Evolutionary conservation across 2,797 vertebrate species (phyloP).

Genomic region (Gallinago nigripennis): DNA sequence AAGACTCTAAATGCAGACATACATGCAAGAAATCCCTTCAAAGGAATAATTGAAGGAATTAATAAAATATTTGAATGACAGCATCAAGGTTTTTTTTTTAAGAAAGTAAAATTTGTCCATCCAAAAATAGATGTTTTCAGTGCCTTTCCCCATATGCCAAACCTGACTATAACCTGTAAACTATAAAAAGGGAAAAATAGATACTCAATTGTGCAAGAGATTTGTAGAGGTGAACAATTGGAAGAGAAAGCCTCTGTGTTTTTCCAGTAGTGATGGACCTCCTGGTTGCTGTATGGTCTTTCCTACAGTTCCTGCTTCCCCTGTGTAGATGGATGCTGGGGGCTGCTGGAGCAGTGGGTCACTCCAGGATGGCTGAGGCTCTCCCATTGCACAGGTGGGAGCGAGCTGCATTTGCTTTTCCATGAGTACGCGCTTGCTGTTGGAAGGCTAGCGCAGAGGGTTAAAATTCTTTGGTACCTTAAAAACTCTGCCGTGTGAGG

Average conservation of each 20-base stretch:
- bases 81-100: background rate
- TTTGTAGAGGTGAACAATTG: background rate
- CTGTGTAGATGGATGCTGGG: fast-evolving
- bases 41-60: background rate
- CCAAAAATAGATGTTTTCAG: background rate
- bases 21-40: background rate
- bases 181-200: background rate
- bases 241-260: background rate
- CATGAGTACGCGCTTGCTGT: background rate
- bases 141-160: background rate
- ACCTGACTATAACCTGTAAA: background rate
- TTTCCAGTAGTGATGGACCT: background rate
- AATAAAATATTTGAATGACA: background rate
- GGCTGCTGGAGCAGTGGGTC: background rate
- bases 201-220: too few species aligned
- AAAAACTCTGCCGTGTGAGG: background rate
- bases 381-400: background rate
- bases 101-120: background rate
- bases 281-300: fast-evolving
- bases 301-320: background rate
- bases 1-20: background rate
- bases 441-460: background rate
- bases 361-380: background rate
- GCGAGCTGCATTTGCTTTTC: background rate
- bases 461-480: background rate